phyloP scores from a whole-genome alignment of 2,797 vertebrate species.

The Meda fulgida region DNA sequence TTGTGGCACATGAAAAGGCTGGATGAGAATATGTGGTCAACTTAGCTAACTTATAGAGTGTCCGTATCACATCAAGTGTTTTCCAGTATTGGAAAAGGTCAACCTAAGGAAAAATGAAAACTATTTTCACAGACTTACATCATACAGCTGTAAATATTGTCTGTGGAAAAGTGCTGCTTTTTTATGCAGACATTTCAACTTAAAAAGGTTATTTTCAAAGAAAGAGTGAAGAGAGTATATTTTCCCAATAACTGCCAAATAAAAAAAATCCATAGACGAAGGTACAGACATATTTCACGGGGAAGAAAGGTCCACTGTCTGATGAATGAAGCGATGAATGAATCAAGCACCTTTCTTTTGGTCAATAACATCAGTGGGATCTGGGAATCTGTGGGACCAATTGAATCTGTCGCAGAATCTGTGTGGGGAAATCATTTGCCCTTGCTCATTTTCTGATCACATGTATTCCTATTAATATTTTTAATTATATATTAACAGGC shows the following conservation, averaged over 20 bases:
- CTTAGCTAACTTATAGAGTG: background rate
- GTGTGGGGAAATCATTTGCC: background rate
- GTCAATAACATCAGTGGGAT: too few species aligned
- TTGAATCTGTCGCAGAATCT: background rate
- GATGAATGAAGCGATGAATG: background rate
- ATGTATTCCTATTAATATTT: background rate
- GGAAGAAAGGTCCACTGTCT: background rate
- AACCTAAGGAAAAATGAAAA: background rate
- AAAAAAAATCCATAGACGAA: background rate
- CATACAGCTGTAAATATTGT: background rate
- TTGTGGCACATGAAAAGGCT: background rate
- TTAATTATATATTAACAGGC: background rate
- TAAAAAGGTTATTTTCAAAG: background rate
- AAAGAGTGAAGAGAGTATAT: background rate
- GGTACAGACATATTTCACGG: background rate
- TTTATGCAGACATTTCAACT: background rate
- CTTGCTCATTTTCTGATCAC: background rate
- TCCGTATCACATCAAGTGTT: background rate
- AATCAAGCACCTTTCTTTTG: background rate
- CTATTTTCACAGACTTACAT: background rate
- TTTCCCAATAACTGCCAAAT: background rate
- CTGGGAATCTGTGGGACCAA: background rate
- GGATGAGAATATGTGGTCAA: background rate
- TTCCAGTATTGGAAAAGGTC: background rate
- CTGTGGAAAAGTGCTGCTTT: background rate